Base-by-base conservation (phyloP, 2,888 invertebrate genomes). In the Steromphala cineraria region DNA sequence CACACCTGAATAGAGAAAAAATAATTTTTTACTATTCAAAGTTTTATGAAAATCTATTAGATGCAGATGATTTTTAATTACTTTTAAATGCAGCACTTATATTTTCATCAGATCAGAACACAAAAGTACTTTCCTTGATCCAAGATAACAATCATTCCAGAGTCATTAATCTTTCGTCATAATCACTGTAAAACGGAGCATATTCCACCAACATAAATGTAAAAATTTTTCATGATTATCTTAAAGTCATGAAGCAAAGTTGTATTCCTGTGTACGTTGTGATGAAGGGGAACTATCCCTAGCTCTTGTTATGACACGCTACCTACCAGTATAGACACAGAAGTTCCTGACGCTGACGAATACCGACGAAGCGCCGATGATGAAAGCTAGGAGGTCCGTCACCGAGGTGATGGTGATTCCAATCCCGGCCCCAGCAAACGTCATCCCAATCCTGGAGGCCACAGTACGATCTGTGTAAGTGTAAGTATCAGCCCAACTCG, bases 331-430 rank as follows among this genome's bases (percentile, higher is more conserved):
- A 62, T 84, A 87, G 17, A 87, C 56, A 52, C 87, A 88, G 67
- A 89, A 89, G 76, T 87, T 84, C 53, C 87, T 67, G 7, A 89
- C 86, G 79, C 86, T 87, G 13, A 79, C 76, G 31, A 89, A 89
- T 0, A 82, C 78, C 0, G 87, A 85, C 0, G 85, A 79, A 2
- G 84, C 83, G 0, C 89, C 89, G 36, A 84, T 83, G 28, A 80
- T 76, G 24, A 89, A 88, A 17, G 87, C 86, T 15, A 87, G 53
- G 24, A 87, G 19, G 53, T 87, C 84, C 5, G 88, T 88, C 0
- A 88, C 56, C 17, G 87, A 85, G 0, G 89, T 87, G 40, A 88
- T 87, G 10, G 85, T 87, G n/a, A 88, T 87, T 8, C 87, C 82
- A 1, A 87, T 82, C 17, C 87, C 88, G 52, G 84, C 84, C 1